Evolutionary conservation across 2,113 vertebrate genomes (phyloP).

Genomic region (Peucedramus taeniatus): DNA sequence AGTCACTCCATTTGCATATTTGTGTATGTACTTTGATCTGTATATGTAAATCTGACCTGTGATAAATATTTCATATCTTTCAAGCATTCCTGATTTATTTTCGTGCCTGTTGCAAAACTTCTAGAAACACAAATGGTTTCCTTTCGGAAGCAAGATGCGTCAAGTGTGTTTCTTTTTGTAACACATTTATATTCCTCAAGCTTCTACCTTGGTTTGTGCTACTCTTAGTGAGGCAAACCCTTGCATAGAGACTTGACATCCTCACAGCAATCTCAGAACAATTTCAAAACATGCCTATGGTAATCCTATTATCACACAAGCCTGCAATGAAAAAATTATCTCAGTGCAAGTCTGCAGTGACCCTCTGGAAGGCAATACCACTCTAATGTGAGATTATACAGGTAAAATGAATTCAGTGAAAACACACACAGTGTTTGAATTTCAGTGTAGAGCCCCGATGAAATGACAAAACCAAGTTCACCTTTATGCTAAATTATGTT

Average conservation of each 20-base stretch:
- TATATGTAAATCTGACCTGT: neutral
- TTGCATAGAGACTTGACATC: neutral
- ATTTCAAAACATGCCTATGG: constrained; percentile 13
- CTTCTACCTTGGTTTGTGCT: neutral
- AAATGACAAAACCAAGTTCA: constrained; percentile 34
- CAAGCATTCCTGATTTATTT: neutral
- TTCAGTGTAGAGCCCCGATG: neutral
- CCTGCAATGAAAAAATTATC: constrained; percentile 11
- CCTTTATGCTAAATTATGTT: constrained; percentile 5
- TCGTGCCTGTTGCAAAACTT: neutral
- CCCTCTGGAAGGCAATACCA: constrained; percentile 32
- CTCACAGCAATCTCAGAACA: neutral
- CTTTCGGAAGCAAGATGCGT: neutral
- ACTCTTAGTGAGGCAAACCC: neutral
- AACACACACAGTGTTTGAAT: neutral
- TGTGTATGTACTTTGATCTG: neutral
- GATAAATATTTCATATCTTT: constrained; percentile 20
- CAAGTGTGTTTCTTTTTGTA: neutral
- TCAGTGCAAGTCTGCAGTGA: constrained; percentile 6
- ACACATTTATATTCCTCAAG: neutral
- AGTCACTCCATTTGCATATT: neutral
- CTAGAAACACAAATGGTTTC: neutral
- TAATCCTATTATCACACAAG: constrained; percentile 31
- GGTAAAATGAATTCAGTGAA: constrained; percentile 29
- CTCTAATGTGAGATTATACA: constrained; percentile 42